phyloP scores from a whole-genome alignment of 2,797 vertebrate species.

The Echiichthys vipera region DNA sequence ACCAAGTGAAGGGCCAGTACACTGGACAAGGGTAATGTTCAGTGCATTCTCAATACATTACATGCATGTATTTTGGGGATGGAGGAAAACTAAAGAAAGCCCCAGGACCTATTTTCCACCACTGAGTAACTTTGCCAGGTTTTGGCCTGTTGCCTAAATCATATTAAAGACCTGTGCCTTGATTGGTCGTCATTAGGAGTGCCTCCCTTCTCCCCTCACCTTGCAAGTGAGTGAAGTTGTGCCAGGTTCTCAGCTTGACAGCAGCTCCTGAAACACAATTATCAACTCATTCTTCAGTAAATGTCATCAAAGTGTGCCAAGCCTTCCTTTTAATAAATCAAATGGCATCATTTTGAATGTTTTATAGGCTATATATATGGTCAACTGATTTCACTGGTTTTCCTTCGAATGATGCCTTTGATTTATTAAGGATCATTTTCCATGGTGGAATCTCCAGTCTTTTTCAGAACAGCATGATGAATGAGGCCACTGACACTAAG shows the following conservation, averaged over 20 bases:
- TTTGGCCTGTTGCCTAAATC: background rate
- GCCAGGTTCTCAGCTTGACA: background rate
- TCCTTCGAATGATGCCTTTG: conserved; percentile 24
- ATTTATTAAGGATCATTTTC: conserved; percentile 44
- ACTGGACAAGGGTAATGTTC: conserved; percentile 15
- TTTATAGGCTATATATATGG: conserved; percentile 10
- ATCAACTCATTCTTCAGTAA: background rate
- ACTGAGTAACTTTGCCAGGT: background rate
- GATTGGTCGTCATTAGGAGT: background rate
- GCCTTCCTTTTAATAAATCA: conserved; percentile 13
- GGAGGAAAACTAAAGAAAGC: background rate
- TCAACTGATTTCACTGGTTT: conserved; percentile 15
- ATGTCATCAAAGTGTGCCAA: background rate
- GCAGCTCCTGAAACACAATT: background rate
- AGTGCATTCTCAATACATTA: background rate
- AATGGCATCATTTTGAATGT: background rate
- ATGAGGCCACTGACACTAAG: conserved; percentile 44
- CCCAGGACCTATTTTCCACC: background rate
- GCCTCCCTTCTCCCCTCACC: background rate
- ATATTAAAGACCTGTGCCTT: background rate
- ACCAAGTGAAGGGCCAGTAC: conserved; percentile 5
- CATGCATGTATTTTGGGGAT: background rate
- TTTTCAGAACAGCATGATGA: conserved; percentile 47
- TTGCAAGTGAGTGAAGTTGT: background rate
- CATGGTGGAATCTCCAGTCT: conserved; percentile 10